These are phyloP conservation scores for Acheta domesticus DNA, from an alignment of 2,888 invertebrate genomes.

Conservation along the genomic window DNA sequence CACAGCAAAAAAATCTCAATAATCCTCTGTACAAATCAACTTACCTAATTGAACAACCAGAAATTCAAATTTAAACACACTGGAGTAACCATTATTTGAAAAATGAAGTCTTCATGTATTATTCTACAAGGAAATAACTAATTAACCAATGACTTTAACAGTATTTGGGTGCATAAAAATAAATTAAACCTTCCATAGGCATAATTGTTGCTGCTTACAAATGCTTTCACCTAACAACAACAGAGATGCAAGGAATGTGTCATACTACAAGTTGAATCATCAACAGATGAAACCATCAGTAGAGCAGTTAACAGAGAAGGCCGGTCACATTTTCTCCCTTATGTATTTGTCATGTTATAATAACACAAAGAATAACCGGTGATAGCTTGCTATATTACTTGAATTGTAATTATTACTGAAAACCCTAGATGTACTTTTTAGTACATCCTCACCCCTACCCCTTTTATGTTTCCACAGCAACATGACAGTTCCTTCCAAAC, in stretches of 20 bases:
- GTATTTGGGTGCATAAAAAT: constrained; percentile 27
- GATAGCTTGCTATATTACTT: constrained; percentile 29
- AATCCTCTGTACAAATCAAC: constrained; percentile 24
- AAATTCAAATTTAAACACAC: constrained; percentile 19
- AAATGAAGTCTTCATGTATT: not conserved
- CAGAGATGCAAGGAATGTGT: constrained; percentile 32
- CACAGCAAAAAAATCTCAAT: constrained; percentile 22
- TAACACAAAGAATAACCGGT: constrained; percentile 34
- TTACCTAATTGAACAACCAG: constrained; percentile 18
- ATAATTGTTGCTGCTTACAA: constrained; percentile 26
- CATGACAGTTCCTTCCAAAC: constrained; percentile 3
- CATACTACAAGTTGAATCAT: not conserved
- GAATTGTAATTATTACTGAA: constrained; percentile 31
- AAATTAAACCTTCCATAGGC: constrained; percentile 31
- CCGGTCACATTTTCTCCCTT: constrained; percentile 27
- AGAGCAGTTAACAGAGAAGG: constrained; percentile 28
- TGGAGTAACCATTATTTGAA: not conserved
- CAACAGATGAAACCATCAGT: constrained; percentile 27
- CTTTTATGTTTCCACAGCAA: constrained; percentile 20
- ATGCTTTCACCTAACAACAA: constrained; percentile 23
- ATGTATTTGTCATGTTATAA: constrained; percentile 25
- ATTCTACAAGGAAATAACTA: not conserved
- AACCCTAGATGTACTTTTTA: constrained; percentile 24
- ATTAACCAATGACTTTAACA: constrained; percentile 26
- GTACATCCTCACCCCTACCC: constrained; percentile 18